Conservation (phyloP, 2,888 invertebrate genomes). For the Drosophila anomalata region DNA sequence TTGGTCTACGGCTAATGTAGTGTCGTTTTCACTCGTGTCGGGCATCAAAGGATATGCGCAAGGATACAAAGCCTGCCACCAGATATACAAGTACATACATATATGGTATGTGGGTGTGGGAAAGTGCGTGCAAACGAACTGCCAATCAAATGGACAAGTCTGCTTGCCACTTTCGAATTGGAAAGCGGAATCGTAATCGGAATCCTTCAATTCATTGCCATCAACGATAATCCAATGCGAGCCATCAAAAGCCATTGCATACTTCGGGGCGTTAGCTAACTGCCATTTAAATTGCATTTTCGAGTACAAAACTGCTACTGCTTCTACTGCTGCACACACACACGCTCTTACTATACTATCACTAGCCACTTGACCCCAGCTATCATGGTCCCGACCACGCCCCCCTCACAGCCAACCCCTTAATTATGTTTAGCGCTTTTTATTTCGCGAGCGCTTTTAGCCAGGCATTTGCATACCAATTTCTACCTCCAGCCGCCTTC, state of each 20-base stretch:
- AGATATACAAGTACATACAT: not conserved
- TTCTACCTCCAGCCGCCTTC: constrained; percentile 36
- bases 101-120: not conserved
- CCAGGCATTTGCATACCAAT: constrained; percentile 72
- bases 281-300: constrained; percentile 45
- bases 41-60: constrained; percentile 51
- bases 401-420: constrained; percentile 16
- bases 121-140: constrained; percentile 27
- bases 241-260: constrained; percentile 37
- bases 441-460: constrained; percentile 45
- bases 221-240: constrained; percentile 30
- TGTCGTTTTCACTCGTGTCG: constrained; percentile 54
- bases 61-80: constrained; percentile 6
- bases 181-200: constrained; percentile 3
- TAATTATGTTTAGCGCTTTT: constrained; percentile 58
- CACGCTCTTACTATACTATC: constrained; percentile 26
- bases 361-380: constrained; percentile 29
- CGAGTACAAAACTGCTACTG: constrained; percentile 29
- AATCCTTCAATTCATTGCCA: constrained; percentile 32
- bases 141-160: constrained; percentile 33
- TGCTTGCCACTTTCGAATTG: not conserved
- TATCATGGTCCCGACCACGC: constrained; percentile 1
- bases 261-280: constrained; percentile 39
- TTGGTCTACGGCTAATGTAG: constrained; percentile 54
- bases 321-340: constrained; percentile 1